Base-by-base conservation (phyloP, 2,888 invertebrate species). In the Deilephila porcellus region DNA sequence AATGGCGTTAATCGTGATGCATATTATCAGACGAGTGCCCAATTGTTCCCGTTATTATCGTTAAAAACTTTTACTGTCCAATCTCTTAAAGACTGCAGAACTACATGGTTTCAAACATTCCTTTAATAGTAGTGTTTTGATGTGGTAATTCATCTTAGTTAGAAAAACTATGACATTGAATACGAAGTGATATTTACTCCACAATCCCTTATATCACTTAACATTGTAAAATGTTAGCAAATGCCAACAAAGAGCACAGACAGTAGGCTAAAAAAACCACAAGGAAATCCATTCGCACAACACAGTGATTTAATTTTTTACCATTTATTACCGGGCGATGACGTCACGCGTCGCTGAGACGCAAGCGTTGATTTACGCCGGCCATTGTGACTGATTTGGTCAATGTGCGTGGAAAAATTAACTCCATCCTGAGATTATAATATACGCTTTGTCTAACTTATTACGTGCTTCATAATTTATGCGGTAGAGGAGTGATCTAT, bases 261-360 rank as follows among this genome's bases (percentile, higher is more conserved):
- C 19, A 52, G 45, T 3, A 14, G 45, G 4, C 25, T 11, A 6
- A 4, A 25, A 67, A 45, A 64, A 45, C 25, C 67, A 67, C 52
- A 20, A 52, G 67, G 67, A 67, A 67, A 25, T 67, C 29, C 60
- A 60, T 29, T 4, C 25, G 17, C 25, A 67, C 45, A 52, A 29
- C 3, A 19, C 7, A 56, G 52, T 7, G 5, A 45, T 25, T 67
- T 52, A 52, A 67, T 67, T 67, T 67, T 67, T 67, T 67, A 52
- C 67, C 25, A 67, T 67, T 52, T 67, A 25, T 32, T 60, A 20
- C 64, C 20, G n/a, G 14, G n/a, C 45, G 20, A 64, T 64, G 64
- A 37, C 64, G 64, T 64, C 29, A 62, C 29, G 19, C 29, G 19
- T 56, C 56, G 7, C 5, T 6, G 56, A 17, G 56, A 56, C 56